Percentiles rank a stretch among this genome's conserved stretches.
Conservation (phyloP, 2,888 invertebrate species). For the Amphipyra berbera region DNA sequence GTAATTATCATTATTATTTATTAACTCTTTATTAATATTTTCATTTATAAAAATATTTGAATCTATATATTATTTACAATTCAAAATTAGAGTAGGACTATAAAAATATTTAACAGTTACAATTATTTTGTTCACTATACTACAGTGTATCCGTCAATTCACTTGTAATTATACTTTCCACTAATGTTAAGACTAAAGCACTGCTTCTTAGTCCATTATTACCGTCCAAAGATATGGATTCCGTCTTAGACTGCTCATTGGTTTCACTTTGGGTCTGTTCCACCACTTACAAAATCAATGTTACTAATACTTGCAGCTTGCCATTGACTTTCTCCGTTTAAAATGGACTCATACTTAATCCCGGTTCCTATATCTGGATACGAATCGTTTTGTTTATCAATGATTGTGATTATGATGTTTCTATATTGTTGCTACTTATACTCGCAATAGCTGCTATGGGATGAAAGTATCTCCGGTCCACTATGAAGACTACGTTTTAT, state of each 20-base stretch:
- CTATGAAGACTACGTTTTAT: too few relatives aligned
- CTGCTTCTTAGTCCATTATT: slow-evolving; percentile 75
- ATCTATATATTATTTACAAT: slow-evolving; percentile 20
- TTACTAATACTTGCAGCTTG: neutral
- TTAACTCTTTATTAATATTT: neutral
- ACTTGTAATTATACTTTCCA: slow-evolving; percentile 38
- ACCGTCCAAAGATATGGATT: slow-evolving; percentile 78
- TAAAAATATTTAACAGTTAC: neutral
- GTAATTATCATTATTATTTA: neutral
- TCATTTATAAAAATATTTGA: neutral
- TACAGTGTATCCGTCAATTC: slow-evolving; percentile 50
- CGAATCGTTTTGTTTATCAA: too few relatives aligned
- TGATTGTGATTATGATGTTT: too few relatives aligned
- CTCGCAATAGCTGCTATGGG: too few relatives aligned
- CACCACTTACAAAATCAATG: neutral
- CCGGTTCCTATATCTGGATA: too few relatives aligned
- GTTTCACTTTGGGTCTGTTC: slow-evolving; percentile 30
- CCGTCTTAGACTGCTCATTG: slow-evolving; percentile 76
- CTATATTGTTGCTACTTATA: too few relatives aligned
- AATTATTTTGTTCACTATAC: slow-evolving; percentile 1
- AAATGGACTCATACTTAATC: too few relatives aligned
- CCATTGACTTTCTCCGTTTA: too few relatives aligned
- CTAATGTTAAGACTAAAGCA: slow-evolving; percentile 62
- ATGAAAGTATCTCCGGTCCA: too few relatives aligned
- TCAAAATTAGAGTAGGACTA: slow-evolving; percentile 12